Percentiles rank a stretch among this genome's conserved stretches.
phyloP scores from a whole-genome alignment of 2,797 vertebrate species.

The Cuniculus paca region DNA sequence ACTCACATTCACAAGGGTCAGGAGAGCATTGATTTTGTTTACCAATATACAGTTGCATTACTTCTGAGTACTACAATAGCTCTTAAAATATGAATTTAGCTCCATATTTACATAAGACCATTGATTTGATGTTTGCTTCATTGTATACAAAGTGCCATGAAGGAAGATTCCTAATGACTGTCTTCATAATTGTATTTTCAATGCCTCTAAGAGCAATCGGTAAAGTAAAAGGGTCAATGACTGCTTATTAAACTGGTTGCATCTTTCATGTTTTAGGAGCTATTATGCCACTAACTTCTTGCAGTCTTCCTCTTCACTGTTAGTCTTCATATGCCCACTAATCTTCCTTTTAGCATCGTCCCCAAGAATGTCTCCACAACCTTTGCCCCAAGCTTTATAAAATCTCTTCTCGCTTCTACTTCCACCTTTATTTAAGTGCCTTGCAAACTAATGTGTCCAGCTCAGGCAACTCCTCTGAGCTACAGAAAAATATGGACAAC shows the following conservation, averaged over 20 bases:
- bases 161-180: not conserved
- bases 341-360: not conserved
- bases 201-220: not conserved
- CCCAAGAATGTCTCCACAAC: not conserved
- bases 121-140: not conserved
- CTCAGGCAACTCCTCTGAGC: not conserved
- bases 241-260: not conserved
- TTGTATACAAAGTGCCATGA: not conserved
- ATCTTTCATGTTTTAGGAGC: not conserved
- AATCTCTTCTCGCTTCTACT: not conserved
- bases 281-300: not conserved
- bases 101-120: not conserved
- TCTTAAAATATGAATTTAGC: not conserved
- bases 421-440: not conserved
- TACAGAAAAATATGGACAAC: not conserved
- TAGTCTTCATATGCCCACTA: not conserved
- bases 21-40: not conserved
- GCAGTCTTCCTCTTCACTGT: not conserved
- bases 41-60: not conserved
- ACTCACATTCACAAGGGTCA: not conserved
- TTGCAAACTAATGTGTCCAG: not conserved
- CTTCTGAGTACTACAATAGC: not conserved
- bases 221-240: not conserved
- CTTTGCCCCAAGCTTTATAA: not conserved
- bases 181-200: not conserved